Evolutionary conservation across 2,113 vertebrate species (phyloP), one percentile per base, ranked within the genome.

Genomic region (Scomber scombrus): DNA sequence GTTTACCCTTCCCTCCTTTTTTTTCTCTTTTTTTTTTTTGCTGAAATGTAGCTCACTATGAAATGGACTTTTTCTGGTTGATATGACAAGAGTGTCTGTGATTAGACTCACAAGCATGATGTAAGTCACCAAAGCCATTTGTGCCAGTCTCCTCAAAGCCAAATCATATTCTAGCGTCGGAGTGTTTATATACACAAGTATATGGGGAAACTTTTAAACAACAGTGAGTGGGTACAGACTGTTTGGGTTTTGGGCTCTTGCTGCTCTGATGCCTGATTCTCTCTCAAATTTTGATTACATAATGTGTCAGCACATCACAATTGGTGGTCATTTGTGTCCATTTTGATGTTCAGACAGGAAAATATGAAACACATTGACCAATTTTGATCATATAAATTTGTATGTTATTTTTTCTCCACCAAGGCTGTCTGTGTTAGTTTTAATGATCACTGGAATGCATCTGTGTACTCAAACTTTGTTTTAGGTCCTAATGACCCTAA

Each of bases 1-100:
- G 93, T 94, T 93, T 94, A 93, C 92, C 83, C 89, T 89, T 89
- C 84, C 85, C 87, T 86, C 85, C 82, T 82, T 74, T 61, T 84
- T 85, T 85, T 58, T 26, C 23, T 26, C 23, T 26, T 26, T 26
- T 26, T 26, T 26, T 26, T 26, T 26, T 26, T 26, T 26, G 23
- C 72, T 15, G 55, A 87, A 87, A 63, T 70, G 18, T 57, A 82
- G 89, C 82, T 90, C 11, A 11, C 89, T 90, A 85, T 90, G 88
- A 92, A 93, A 90, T 87, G 56, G 86, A 90, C 81, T 91, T 93
- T 90, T 92, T 87, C 85, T 88, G 85, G 86, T 90, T 88, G 90
- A 94, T 93, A 93, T 93, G 91, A 91, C 89, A 91, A 84, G 88
- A 92, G 91, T 83, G 90, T 93, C 93, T 93, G 91, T 91, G 91